phyloP scores from a whole-genome alignment of 2,888 invertebrate genomes.

The Diachrysia chrysitis region DNA sequence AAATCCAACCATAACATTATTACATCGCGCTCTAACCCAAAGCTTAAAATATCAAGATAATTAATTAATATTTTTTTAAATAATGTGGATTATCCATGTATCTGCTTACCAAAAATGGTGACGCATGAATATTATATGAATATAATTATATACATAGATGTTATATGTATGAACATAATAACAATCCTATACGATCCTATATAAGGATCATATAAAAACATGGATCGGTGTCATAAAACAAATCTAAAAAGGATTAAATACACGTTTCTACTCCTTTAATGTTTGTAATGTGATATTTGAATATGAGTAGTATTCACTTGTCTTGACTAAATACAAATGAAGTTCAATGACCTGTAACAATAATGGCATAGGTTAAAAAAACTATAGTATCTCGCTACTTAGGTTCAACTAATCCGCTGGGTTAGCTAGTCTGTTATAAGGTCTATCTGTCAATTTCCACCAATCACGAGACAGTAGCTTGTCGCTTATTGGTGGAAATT shows the following conservation, averaged over 20 bases:
- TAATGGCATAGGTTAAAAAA: neutral
- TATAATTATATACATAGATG: conserved; percentile 40
- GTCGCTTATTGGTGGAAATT: too few species aligned
- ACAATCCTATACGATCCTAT: neutral
- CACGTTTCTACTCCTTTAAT: neutral
- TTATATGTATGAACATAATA: conserved; percentile 2
- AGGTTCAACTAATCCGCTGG: too few species aligned
- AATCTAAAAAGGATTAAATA: conserved; percentile 3
- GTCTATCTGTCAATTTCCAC: too few species aligned
- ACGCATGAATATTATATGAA: conserved; percentile 58
- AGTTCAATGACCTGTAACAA: neutral
- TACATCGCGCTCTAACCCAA: neutral
- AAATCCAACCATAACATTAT: too few species aligned
- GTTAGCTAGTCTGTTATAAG: too few species aligned
- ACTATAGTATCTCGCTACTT: too few species aligned
- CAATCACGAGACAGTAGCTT: too few species aligned
- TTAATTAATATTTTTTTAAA: neutral
- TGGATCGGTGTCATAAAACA: neutral
- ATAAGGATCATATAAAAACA: conserved; percentile 6
- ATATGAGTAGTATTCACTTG: neutral
- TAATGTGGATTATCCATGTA: conserved; percentile 11
- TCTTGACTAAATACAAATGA: neutral
- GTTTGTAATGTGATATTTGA: neutral
- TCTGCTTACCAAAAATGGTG: conserved; percentile 51
- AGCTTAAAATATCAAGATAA: neutral